Conservation (phyloP, 2,888 invertebrate species). For the Strigamia crassipes region DNA sequence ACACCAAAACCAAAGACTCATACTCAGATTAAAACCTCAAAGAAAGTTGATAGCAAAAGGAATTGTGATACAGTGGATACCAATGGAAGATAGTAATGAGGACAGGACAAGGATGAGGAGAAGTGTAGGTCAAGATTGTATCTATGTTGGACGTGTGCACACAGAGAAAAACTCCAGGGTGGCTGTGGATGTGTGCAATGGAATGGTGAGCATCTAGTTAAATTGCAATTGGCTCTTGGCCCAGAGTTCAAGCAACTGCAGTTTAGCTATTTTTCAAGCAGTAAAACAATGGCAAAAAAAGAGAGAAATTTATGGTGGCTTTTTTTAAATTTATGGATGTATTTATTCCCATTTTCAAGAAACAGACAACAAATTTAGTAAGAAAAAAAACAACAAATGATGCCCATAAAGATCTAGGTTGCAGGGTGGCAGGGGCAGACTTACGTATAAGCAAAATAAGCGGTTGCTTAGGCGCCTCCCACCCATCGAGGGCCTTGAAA, state of each 20-base stretch:
- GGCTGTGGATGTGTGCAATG: constrained; percentile 64
- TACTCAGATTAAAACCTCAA: constrained; percentile 46
- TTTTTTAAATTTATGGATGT: background rate
- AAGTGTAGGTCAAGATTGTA: constrained; percentile 3
- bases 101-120: background rate
- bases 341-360: background rate
- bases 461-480: no score
- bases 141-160: constrained; percentile 39
- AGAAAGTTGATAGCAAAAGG: constrained; percentile 43
- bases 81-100: background rate
- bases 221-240: constrained; percentile 22
- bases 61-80: background rate
- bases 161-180: constrained; percentile 59
- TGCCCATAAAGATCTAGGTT: no score
- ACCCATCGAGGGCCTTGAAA: no score
- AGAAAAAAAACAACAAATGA: no score
- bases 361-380: background rate
- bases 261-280: background rate
- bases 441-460: no score
- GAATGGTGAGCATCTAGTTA: constrained; percentile 54
- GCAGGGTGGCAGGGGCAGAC: no score
- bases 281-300: constrained; percentile 28
- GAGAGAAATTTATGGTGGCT: background rate
- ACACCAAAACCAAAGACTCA: constrained; percentile 46
- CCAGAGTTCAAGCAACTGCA: background rate